Percentiles rank a stretch among this genome's conserved stretches.
These are phyloP conservation scores for Hedya salicella DNA, from an alignment of 2,888 invertebrate species.

Conservation along the genomic window DNA sequence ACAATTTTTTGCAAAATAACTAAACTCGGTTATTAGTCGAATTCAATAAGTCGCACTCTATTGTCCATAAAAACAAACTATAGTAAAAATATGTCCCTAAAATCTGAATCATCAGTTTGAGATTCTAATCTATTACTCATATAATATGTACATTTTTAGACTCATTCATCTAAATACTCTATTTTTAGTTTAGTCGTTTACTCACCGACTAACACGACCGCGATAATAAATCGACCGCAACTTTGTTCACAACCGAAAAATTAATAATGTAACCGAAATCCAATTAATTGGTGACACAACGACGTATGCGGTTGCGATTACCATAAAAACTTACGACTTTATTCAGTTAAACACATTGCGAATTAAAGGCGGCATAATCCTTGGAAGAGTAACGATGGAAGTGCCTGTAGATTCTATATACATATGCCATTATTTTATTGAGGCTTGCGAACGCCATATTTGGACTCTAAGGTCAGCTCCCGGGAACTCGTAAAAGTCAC, in stretches of 20 bases:
- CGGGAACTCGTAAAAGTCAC: conserved; percentile 35
- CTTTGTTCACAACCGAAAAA: conserved; percentile 29
- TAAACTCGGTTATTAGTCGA: too few species aligned
- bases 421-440: conserved; percentile 10
- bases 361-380: not conserved
- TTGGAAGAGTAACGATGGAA: not conserved
- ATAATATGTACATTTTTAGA: too few species aligned
- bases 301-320: not conserved
- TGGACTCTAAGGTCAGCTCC: conserved; percentile 26
- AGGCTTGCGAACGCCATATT: conserved; percentile 26
- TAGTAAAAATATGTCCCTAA: too few species aligned
- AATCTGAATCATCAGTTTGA: not conserved
- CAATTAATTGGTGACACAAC: conserved; percentile 28
- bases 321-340: conserved; percentile 1
- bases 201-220: conserved; percentile 22
- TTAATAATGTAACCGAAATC: conserved; percentile 35
- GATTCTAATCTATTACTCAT: not conserved
- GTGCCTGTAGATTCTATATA: not conserved
- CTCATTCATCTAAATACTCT: not conserved
- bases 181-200: conserved; percentile 19
- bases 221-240: conserved; percentile 20
- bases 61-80: too few species aligned
- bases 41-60: too few species aligned
- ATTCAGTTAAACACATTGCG: conserved; percentile 7
- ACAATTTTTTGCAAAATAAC: too few species aligned